These are phyloP conservation scores for Passer montanus DNA, from an alignment of 2,113 vertebrate genomes.

Conservation along the genomic window DNA sequence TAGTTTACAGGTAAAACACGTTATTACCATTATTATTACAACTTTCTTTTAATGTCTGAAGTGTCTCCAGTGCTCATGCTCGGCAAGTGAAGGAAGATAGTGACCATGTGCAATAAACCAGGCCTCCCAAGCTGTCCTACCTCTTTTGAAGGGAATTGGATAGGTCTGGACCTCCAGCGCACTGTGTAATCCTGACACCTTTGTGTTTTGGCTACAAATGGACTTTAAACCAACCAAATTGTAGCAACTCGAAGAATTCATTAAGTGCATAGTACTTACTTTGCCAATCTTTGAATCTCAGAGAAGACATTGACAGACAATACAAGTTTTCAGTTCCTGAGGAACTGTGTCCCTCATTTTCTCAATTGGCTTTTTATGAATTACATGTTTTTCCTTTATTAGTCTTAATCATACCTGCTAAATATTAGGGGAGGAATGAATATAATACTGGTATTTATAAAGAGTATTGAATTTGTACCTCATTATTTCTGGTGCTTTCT, in stretches of 20 bases:
- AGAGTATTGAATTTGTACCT: constrained; percentile 20
- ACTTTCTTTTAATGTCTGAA: background rate
- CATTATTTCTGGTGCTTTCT: constrained; percentile 1
- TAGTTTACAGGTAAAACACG: background rate
- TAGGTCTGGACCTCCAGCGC: background rate
- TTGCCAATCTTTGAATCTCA: background rate
- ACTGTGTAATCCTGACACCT: background rate
- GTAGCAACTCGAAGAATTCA: background rate
- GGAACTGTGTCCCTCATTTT: background rate
- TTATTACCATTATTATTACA: background rate
- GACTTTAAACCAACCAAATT: background rate
- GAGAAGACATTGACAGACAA: background rate
- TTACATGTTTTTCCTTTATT: constrained; percentile 3
- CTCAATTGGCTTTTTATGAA: constrained; percentile 21
- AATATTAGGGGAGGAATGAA: background rate
- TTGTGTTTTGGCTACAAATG: background rate
- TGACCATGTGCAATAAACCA: background rate
- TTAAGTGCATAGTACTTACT: background rate
- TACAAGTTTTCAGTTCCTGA: constrained; percentile 9
- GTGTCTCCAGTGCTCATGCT: background rate
- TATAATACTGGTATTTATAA: background rate
- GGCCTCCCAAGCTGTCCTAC: background rate
- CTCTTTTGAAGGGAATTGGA: background rate
- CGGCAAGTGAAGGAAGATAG: background rate
- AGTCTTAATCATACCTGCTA: background rate